These are phyloP conservation scores for Brachyptera risi DNA, from an alignment of 2,888 invertebrate species.

Conservation along the genomic window DNA sequence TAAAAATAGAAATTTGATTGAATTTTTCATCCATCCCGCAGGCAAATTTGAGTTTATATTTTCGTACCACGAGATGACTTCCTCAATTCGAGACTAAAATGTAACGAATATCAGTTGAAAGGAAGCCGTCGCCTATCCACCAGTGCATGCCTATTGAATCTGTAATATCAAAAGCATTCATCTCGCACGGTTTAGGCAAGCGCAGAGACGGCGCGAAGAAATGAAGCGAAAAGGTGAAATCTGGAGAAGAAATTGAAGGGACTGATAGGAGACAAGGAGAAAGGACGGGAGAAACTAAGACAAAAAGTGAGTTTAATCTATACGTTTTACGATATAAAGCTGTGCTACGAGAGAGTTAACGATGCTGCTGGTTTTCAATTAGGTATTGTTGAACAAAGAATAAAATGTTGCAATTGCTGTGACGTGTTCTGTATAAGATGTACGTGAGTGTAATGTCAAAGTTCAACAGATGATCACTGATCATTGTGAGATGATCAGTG, in stretches of 20 bases:
- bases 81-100: background rate
- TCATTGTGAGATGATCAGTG: too few species aligned
- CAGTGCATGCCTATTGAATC: slow-evolving; percentile 22
- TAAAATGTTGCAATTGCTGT: background rate
- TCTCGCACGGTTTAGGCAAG: background rate
- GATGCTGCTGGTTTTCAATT: too few species aligned
- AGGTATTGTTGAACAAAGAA: background rate
- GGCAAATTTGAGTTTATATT: slow-evolving; percentile 13
- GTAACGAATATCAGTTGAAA: slow-evolving; percentile 22
- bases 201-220: background rate
- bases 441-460: slow-evolving; percentile 4
- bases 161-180: slow-evolving; percentile 10
- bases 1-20: too few species aligned
- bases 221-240: background rate
- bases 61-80: slow-evolving; percentile 9
- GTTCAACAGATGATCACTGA: background rate
- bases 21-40: too few species aligned
- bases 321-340: too few species aligned
- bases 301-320: background rate
- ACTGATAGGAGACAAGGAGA: background rate
- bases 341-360: too few species aligned
- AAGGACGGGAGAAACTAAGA: background rate
- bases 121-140: background rate
- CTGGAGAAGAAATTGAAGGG: background rate
- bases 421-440: background rate